Base-by-base conservation (phyloP, 2,888 invertebrate species). In the Altica lythri region DNA sequence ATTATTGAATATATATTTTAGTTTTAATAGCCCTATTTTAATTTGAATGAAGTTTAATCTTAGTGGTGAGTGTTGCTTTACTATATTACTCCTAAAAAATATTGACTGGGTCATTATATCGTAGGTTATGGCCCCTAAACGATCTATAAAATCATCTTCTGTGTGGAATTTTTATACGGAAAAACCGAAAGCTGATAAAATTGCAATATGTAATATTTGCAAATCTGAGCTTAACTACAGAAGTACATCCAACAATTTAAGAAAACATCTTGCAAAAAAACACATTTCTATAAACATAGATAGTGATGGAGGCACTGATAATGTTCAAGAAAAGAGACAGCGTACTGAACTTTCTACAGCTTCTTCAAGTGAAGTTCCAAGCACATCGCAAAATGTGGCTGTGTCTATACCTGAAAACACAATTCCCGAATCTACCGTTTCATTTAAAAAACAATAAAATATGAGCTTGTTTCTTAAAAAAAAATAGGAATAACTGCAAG, bases 211-310 rank as follows among this genome's bases (percentile, higher is more conserved):
- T 16, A 48, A 48, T 10, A 16, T 30, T 53, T 65, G 8, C 58
- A 63, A 38, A 60, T 59, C 48, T 57, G 55, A 32, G 45, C 45
- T 19, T 48, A 60, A 12, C 47, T 67, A 9, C 54, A 43, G 14
- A 55, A 35, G 38, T 38, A 60, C 45, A 29, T 63, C 18, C 25
- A 53, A 10, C 56, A 52, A 55, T 32, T 34, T 47, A 10, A 55
- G 59, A 56, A 52, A 60, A 22, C 64, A 66, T 57, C 61, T 61
- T 27, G 60, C 47, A 1, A 64, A 61, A 38, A 60, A 57, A 10
- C 59, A 62, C 4, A 58, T 61, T 19, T n/a, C 4, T 27, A 27
- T 27, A n/a, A 27, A 5, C n/a, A 27, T 3, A 9, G n/a, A 27
- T 5, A n/a, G 2, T 2, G 27, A 8, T 5, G n/a, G n/a, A n/a